Evolutionary conservation across 2,888 invertebrate species (phyloP), one percentile per base, ranked within the genome.

Genomic region (Sphaeridia pumilis): DNA sequence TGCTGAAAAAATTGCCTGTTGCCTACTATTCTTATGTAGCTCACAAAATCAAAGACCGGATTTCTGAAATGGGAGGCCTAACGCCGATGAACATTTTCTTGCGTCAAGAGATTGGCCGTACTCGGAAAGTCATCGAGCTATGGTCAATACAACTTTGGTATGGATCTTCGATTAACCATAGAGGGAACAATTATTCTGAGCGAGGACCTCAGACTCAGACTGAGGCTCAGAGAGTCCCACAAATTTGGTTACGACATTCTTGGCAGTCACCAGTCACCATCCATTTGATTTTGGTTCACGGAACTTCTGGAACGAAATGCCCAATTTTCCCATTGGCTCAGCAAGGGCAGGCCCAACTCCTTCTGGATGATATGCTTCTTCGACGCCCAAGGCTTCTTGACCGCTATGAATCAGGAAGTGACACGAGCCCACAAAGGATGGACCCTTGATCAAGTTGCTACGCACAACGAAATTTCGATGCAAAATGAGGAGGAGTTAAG

Each of bases 331-430:
- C 70, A 68, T 3, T 90, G 89, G 90, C 78, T 86, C 58, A 83
- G 80, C 67, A 72, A 71, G 41, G 79, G 79, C 1, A 76, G 88
- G 59, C 89, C 89, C 0, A 67, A 72, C 12, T 78, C 80, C 10
- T 90, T 89, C 70, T 90, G 89, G 89, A 87, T 90, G 86, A 87
- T 88, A 3, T 89, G 90, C 7, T 89, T 90, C 69, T 90, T 90
- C 66, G 90, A 90, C 73, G 86, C 89, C 1, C 89, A 89, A 79
- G 89, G 85, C 80, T 90, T 90, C 69, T 70, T 90, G 52, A 90
- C 89, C 10, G 89, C 89, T 0, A 89, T 90, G 88, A 79, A 84
- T 63, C 90, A 90, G 70, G 89, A 90, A 75, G 86, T 89, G 47
- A 87, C 89, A 1, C 75, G 89, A 59, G 83, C 85, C 2, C 87